Evolutionary conservation across 1,140 invertebrate genomes (phyloP).

Genomic region (Ruditapes philippinarum): DNA sequence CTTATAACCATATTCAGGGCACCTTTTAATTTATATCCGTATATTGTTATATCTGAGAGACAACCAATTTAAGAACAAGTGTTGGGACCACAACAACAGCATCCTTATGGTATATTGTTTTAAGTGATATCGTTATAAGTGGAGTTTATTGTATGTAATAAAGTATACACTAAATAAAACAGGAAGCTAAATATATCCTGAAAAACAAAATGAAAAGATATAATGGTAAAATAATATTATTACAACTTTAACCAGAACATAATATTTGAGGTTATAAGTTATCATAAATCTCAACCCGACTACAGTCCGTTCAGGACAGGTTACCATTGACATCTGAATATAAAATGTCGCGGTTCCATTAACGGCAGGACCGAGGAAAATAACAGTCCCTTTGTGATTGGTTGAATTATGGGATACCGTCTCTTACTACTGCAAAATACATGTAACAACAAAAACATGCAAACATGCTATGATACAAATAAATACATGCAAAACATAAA

Average conservation of each 20-base stretch:
- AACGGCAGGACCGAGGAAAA: conserved; percentile 20
- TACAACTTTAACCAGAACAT: neutral
- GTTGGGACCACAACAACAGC: no score
- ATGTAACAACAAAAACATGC: neutral
- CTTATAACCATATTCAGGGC: no score
- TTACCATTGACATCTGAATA: conserved; percentile 63
- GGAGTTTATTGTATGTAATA: no score
- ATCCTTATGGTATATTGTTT: no score
- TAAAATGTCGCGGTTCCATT: conserved; percentile 46
- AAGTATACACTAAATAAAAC: no score
- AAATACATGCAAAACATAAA: neutral
- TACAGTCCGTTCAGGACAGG: neutral
- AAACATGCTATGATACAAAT: neutral
- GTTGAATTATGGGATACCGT: conserved; percentile 36
- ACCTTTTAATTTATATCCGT: no score
- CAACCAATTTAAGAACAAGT: no score
- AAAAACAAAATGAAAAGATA: conserved; percentile 21
- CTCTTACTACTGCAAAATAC: conserved; percentile 42
- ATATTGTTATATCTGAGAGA: no score
- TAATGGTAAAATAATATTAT: neutral
- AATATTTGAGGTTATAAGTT: neutral
- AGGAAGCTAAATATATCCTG: neutral
- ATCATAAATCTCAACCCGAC: no score
- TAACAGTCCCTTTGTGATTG: conserved; percentile 56
- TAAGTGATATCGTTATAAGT: no score